Evolutionary conservation across 2,113 vertebrate species (phyloP), one percentile per base, ranked within the genome.

Genomic region (Narcine bancroftii): DNA sequence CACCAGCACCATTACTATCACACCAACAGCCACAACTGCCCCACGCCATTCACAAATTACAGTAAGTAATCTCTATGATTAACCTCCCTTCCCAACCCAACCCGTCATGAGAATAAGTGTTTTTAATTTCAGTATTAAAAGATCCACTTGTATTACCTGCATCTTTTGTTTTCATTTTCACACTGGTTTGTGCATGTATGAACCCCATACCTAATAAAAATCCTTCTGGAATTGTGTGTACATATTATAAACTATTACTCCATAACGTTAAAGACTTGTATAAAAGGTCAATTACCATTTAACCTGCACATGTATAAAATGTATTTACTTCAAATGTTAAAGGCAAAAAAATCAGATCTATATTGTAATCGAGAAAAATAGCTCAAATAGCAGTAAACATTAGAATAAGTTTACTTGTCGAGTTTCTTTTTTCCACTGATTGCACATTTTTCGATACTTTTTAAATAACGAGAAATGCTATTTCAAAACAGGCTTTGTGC

Each of bases 1-100:
- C 95, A 99, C 97, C 94, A 99, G 98, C 97, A 99, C 98, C 96
- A 99, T 99, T 95, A 97, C 97, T 95, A 99, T 99, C 95, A 99
- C 98, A 95, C 98, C 98, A 97, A 96, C 97, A 95, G 95, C 97
- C 94, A 96, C 96, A 94, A 96, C 97, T 96, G 96, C 97, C 95
- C 96, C 97, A 96, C 97, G 97, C 94, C 97, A 98, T 94, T 97
- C 98, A 95, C 98, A 99, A 95, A 97, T 98, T 97, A 98, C 98
- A 98, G 99, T 99, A 99, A 99, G 99, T 99, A 99, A 97, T 95
- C 95, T 95, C 94, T 98, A 97, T 94, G 96, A 99, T 95, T 98
- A 97, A 99, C 94, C 94, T 93, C 83, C 92, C 93, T 94, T 53
- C 45, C 92, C 81, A 93, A 92, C 81, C 89, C 92, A 93, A 93